Percentiles rank a stretch among this genome's conserved stretches.
Evolutionary conservation across 1,140 invertebrate genomes (phyloP).

Genomic region (Aphis gossypii): DNA sequence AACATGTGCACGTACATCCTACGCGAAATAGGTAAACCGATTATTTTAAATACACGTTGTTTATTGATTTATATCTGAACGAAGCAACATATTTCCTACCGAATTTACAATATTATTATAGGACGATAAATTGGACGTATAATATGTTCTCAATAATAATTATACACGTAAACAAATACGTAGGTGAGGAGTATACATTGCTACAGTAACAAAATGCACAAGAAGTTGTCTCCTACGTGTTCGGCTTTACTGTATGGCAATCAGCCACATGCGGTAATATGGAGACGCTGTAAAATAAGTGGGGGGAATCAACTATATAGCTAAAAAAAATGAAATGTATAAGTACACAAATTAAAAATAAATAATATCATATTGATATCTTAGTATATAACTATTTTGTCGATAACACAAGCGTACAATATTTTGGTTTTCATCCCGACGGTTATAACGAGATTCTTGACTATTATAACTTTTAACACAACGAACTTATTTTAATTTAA

Average conservation of each 20-base stretch:
- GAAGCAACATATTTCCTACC: neutral
- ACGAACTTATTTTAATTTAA: neutral
- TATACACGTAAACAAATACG: neutral
- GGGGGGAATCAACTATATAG: too few relatives aligned
- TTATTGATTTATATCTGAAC: neutral
- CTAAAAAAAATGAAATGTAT: too few relatives aligned
- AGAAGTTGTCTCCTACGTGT: neutral
- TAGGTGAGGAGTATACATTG: neutral
- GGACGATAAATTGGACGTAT: neutral
- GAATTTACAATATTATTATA: neutral
- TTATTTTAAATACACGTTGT: conserved; percentile 22
- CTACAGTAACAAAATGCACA: neutral
- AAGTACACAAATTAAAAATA: neutral
- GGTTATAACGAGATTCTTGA: neutral
- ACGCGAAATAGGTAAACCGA: neutral
- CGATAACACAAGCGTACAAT: neutral
- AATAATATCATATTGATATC: neutral
- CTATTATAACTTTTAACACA: neutral
- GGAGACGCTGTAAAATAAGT: neutral
- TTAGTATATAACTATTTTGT: neutral
- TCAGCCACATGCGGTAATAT: neutral
- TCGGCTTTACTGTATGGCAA: neutral
- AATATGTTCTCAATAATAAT: neutral
- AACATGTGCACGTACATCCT: neutral
- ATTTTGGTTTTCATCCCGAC: neutral